These are phyloP conservation scores for Mylabris sibirica DNA, from an alignment of 2,888 invertebrate genomes.

Conservation along the genomic window DNA sequence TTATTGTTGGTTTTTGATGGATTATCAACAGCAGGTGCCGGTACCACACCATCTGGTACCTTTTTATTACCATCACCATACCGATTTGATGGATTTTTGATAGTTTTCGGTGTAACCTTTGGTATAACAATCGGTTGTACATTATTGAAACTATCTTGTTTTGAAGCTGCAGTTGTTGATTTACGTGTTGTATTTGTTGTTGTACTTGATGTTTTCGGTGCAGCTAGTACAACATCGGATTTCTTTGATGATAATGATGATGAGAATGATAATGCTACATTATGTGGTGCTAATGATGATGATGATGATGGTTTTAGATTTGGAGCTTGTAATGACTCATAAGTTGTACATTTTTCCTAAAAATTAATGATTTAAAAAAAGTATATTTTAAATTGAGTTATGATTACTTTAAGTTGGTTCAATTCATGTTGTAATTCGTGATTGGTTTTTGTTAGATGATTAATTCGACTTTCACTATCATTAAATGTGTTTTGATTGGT, in stretches of 20 bases:
- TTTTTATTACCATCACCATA: conserved; percentile 33
- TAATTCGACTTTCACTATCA: conserved; percentile 50
- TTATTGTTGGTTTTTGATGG: not conserved
- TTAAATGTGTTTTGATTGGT: conserved; percentile 46
- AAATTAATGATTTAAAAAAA: conserved; percentile 4
- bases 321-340: conserved; percentile 39
- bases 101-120: conserved; percentile 52
- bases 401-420: conserved; percentile 47
- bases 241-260: conserved; percentile 15
- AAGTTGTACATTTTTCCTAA: conserved; percentile 37
- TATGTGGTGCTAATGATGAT: conserved; percentile 8
- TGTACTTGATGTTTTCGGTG: not conserved
- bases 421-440: conserved; percentile 51
- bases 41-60: conserved; percentile 50
- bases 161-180: conserved; percentile 36
- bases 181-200: conserved; percentile 42
- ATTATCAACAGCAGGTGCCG: conserved; percentile 33
- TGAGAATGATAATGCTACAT: too few relatives aligned
- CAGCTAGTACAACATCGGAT: not conserved
- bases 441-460: conserved; percentile 51
- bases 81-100: conserved; percentile 36
- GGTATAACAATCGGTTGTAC: conserved; percentile 52
- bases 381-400: not conserved
- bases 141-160: conserved; percentile 46
- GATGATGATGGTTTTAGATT: conserved; percentile 14